Conservation (phyloP, 2,797 vertebrate genomes). For the Babyrousa celebensis region DNA sequence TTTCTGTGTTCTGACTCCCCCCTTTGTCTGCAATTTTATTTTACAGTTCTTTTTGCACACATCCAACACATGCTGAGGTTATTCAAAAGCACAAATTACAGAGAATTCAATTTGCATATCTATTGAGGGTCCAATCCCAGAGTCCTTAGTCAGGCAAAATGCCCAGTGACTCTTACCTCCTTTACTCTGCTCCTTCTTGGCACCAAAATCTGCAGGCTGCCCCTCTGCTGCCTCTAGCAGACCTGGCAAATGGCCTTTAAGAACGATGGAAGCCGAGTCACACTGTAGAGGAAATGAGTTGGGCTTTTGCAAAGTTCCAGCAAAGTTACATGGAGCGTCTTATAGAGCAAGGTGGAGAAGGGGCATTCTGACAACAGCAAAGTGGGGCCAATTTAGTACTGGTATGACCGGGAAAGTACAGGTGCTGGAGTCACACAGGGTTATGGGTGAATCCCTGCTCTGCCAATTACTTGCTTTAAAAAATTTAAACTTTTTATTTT, state of each 20-base stretch:
- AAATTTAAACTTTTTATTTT: slow-evolving; percentile 25
- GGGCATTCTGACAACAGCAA: background rate
- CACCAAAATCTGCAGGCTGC: slow-evolving; percentile 64
- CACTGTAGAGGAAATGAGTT: background rate
- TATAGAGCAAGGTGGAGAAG: background rate
- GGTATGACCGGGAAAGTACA: background rate
- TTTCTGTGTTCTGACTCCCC: slow-evolving; percentile 84
- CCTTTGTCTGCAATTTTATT: slow-evolving; percentile 87
- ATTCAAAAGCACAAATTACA: slow-evolving; percentile 88
- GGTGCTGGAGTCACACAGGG: background rate
- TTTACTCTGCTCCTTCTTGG: slow-evolving; percentile 77
- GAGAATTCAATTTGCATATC: slow-evolving; percentile 87
- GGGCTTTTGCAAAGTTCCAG: slow-evolving; percentile 19
- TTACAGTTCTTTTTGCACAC: slow-evolving; percentile 87
- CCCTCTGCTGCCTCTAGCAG: slow-evolving; percentile 47
- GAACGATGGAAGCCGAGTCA: slow-evolving; percentile 26
- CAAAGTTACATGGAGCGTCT: background rate
- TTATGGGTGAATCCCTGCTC: background rate
- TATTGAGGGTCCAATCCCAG: slow-evolving; percentile 86
- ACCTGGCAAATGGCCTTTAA: slow-evolving; percentile 30
- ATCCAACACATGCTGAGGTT: slow-evolving; percentile 89
- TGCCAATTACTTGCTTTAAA: background rate
- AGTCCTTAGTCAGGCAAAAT: slow-evolving; percentile 84
- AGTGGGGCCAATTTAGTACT: background rate
- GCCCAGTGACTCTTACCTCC: slow-evolving; percentile 84